These are phyloP conservation scores for Lomographa bimaculata DNA, from an alignment of 2,888 invertebrate genomes.

Conservation along the genomic window DNA sequence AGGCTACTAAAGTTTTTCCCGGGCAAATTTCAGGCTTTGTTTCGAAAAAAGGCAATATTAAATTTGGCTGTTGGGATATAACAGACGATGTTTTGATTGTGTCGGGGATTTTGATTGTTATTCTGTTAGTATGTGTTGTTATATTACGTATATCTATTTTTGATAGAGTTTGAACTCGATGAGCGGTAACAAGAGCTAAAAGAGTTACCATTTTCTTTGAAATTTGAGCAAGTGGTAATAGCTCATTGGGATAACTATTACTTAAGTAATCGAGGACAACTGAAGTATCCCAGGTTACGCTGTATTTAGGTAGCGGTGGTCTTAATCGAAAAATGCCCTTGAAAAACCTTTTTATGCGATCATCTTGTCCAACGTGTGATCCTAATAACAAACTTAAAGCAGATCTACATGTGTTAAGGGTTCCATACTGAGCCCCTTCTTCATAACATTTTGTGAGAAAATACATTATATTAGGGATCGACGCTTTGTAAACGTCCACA, in stretches of 20 bases:
- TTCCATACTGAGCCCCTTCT: constrained; percentile 13
- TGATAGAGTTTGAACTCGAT: no score
- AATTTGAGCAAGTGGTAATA: no score
- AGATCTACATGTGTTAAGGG: constrained; percentile 8
- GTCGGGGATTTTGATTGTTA: no score
- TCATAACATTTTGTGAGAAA: constrained; percentile 14
- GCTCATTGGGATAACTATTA: neutral
- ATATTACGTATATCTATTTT: no score
- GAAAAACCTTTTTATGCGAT: constrained; percentile 1
- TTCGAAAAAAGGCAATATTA: no score
- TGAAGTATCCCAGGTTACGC: constrained; percentile 15
- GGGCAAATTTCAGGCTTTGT: no score
- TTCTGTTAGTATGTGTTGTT: no score
- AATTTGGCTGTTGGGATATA: no score
- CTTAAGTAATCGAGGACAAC: constrained; percentile 10
- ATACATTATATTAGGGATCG: constrained; percentile 5
- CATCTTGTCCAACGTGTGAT: neutral
- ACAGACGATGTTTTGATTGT: no score
- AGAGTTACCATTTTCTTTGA: no score
- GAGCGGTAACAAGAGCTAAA: no score
- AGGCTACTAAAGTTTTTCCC: no score
- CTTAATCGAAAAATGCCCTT: constrained; percentile 18
- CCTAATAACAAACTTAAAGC: neutral
- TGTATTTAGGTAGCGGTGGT: constrained; percentile 18
- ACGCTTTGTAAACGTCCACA: constrained; percentile 4